Evolutionary conservation across 37 sponge, comb jelly and placozoan species (phyloP).

Genomic region (Oopsacas minuta): DNA sequence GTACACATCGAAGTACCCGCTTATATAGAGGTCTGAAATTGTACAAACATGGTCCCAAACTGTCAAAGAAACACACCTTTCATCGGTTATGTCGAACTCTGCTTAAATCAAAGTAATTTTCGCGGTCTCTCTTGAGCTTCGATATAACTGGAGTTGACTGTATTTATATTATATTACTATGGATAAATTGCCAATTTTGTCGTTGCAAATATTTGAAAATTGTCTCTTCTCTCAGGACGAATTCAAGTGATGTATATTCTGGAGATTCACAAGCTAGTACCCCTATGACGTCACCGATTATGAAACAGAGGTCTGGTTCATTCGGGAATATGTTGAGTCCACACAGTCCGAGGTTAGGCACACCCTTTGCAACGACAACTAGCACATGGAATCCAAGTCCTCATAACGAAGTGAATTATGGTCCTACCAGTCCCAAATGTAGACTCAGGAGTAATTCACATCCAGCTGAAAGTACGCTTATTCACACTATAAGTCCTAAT

Average conservation of each 20-base stretch:
- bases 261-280: conserved; percentile 8
- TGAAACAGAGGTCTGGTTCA: conserved; percentile 13
- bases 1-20: too few relatives aligned
- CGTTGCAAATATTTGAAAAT: too few relatives aligned
- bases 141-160: not conserved
- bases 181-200: too few relatives aligned
- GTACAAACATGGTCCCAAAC: too few relatives aligned
- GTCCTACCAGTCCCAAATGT: not conserved
- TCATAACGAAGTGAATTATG: not conserved
- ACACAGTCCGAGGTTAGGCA: not conserved
- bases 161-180: not conserved
- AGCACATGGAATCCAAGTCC: not conserved
- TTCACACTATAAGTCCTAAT: not conserved
- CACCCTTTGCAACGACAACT: not conserved
- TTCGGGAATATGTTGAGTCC: not conserved
- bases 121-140: too few relatives aligned
- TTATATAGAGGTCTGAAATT: too few relatives aligned
- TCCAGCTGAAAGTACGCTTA: conserved; percentile 12
- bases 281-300: conserved; percentile 1
- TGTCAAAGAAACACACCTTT: too few relatives aligned
- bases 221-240: not conserved
- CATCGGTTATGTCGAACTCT: too few relatives aligned
- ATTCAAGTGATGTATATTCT: not conserved
- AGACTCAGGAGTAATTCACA: not conserved
- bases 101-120: too few relatives aligned